phyloP scores from a whole-genome alignment of 2,888 invertebrate species.

The Papilio gigon region DNA sequence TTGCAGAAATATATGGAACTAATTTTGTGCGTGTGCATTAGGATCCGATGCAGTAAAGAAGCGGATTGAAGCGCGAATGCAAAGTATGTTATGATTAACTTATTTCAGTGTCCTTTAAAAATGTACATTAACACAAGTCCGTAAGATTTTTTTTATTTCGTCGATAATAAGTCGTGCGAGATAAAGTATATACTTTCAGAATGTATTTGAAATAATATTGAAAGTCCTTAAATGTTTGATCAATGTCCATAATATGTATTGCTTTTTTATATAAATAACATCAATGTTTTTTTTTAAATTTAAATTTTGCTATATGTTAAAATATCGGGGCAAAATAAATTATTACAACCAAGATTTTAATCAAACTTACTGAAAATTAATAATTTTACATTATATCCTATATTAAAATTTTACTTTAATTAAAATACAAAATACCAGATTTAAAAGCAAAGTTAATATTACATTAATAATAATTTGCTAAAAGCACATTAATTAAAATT shows the following conservation, averaged over 20 bases:
- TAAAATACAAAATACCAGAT: constrained; percentile 8
- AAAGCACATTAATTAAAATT: constrained; percentile 24
- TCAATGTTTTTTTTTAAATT: background rate
- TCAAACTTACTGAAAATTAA: background rate
- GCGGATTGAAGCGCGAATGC: no score
- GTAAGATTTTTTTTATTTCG: background rate
- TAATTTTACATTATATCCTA: background rate
- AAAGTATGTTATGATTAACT: background rate
- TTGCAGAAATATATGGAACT: no score
- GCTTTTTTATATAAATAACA: background rate
- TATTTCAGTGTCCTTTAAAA: background rate
- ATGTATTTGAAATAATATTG: no score
- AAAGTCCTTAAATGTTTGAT: no score
- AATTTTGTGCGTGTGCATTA: no score
- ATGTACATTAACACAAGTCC: background rate
- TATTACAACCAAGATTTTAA: background rate
- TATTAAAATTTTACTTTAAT: background rate
- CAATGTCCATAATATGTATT: no score
- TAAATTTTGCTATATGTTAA: background rate
- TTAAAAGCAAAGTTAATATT: constrained; percentile 13
- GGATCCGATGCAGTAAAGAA: no score
- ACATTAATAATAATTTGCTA: constrained; percentile 30
- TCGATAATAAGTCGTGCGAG: background rate
- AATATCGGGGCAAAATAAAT: background rate
- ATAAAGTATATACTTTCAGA: background rate